These are phyloP conservation scores for Tinamus guttatus DNA, from an alignment of 2,113 vertebrate genomes.

Conservation along the genomic window DNA sequence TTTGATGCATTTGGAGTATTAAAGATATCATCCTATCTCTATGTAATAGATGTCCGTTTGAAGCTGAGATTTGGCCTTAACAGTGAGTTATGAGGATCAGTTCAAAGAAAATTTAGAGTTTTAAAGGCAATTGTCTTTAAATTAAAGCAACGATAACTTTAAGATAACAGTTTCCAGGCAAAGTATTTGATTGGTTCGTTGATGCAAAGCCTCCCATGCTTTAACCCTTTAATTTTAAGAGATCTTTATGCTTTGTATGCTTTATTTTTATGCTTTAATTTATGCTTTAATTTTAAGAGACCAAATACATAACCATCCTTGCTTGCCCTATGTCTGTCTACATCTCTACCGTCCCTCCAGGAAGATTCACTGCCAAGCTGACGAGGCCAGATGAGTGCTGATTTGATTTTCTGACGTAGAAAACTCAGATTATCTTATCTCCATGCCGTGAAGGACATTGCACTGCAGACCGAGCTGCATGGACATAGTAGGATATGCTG, in stretches of 20 bases:
- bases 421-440: not conserved
- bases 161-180: not conserved
- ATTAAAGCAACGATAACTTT: too few relatives aligned
- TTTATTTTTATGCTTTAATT: too few relatives aligned
- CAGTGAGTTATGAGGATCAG: not conserved
- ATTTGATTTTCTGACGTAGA: not conserved
- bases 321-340: fast-evolving
- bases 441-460: not conserved
- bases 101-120: not conserved
- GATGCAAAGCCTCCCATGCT: not conserved
- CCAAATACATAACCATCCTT: not conserved
- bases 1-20: not conserved
- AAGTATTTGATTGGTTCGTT: not conserved
- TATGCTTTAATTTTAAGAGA: not conserved
- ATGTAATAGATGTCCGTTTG: not conserved
- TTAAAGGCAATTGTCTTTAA: not conserved
- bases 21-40: not conserved
- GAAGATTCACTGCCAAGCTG: fast-evolving
- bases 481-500: not conserved
- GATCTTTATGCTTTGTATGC: too few relatives aligned
- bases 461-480: not conserved
- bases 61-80: not conserved
- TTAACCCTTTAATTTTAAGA: too few relatives aligned
- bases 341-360: not conserved
- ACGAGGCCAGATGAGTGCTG: not conserved